A percentile compares a stretch with the other conserved stretches of the same genome.
phyloP scores from a whole-genome alignment of 2,113 vertebrate species.

The Larimichthys polyactis region DNA sequence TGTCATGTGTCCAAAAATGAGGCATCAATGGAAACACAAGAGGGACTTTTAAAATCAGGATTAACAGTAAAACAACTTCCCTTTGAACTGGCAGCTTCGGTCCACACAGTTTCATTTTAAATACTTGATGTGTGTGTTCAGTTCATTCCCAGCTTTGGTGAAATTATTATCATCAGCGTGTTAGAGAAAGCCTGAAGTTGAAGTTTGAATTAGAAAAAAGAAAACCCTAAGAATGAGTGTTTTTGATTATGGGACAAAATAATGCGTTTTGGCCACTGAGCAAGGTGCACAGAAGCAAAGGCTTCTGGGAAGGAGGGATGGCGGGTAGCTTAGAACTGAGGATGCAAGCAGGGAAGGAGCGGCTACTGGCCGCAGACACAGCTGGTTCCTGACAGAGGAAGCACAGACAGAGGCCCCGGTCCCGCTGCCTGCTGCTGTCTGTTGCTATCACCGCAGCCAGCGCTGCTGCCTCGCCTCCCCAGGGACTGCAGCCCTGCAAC shows the following conservation, averaged over 20 bases:
- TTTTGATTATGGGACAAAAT: too few relatives aligned
- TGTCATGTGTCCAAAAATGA: neutral
- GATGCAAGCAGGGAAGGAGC: constrained; percentile 49
- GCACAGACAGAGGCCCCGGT: constrained; percentile 83
- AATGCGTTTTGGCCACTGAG: neutral
- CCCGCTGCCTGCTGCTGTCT: constrained; percentile 67
- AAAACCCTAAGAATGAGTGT: too few relatives aligned
- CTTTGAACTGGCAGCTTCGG: neutral
- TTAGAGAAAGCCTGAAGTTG: too few relatives aligned
- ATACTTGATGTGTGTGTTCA: too few relatives aligned
- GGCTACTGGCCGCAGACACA: constrained; percentile 75
- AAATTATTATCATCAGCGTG: neutral
- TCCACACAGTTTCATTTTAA: too few relatives aligned
- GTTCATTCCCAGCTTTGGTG: neutral
- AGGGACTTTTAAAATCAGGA: neutral
- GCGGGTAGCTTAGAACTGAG: constrained; percentile 2
- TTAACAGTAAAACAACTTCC: neutral
- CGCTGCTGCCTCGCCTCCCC: constrained; percentile 84
- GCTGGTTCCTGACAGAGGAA: constrained; percentile 94
- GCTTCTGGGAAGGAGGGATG: constrained; percentile 11
- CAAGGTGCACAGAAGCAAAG: constrained; percentile 55
- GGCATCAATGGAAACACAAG: neutral
- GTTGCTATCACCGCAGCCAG: constrained; percentile 84
- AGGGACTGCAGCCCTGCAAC: constrained; percentile 64
- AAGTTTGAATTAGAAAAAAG: too few relatives aligned